phyloP scores from a whole-genome alignment of 2,797 vertebrate species.

The Sebastes steindachneri region DNA sequence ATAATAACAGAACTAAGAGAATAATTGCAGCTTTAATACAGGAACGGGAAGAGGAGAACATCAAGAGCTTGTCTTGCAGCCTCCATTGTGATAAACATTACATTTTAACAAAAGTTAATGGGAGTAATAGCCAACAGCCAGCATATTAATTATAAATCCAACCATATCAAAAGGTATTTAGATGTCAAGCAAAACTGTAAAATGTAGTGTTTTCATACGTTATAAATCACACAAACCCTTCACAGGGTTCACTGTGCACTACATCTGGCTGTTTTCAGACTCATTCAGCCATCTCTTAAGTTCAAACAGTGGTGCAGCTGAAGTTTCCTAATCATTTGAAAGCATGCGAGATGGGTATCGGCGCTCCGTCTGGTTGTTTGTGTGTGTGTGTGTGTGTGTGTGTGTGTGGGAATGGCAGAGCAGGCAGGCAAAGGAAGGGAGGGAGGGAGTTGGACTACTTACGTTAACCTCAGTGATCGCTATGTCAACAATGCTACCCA shows the following conservation, averaged over 20 bases:
- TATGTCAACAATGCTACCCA: conserved; percentile 99
- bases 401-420: conserved; percentile 73
- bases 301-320: conserved; percentile 46
- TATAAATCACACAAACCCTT: conserved; percentile 11
- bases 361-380: conserved; percentile 63
- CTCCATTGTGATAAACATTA: not conserved
- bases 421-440: conserved; percentile 70
- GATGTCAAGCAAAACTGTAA: not conserved
- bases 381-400: conserved; percentile 53
- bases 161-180: not conserved
- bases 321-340: conserved; percentile 71
- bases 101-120: not conserved
- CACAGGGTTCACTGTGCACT: not conserved
- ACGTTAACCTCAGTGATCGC: conserved; percentile 99
- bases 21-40: not conserved
- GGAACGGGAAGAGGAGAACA: not conserved
- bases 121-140: not conserved
- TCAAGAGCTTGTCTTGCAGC: not conserved
- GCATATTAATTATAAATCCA: not conserved
- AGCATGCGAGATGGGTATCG: conserved; percentile 77
- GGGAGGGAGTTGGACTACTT: conserved; percentile 93
- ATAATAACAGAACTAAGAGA: not conserved
- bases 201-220: not conserved
- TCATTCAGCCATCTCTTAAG: conserved; percentile 23
- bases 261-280: conserved; percentile 57